Evolutionary conservation across 1,140 invertebrate genomes (phyloP).

Genomic region (Zeugodacus cucurbitae): DNA sequence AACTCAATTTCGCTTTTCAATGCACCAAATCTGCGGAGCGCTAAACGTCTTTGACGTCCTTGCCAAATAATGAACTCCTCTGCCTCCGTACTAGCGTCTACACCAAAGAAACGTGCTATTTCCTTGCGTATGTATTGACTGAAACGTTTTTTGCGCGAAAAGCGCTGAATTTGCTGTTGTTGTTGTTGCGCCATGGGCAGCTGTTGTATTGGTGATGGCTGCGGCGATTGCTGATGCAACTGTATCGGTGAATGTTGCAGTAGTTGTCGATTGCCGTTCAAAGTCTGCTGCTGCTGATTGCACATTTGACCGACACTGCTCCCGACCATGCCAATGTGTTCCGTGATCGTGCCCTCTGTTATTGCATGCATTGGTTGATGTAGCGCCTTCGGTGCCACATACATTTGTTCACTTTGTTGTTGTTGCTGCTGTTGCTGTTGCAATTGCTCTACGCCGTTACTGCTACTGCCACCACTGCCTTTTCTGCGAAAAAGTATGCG

Average conservation of each 20-base stretch:
- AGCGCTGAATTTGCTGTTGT: conserved; percentile 47
- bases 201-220: conserved; percentile 40
- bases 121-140: conserved; percentile 74
- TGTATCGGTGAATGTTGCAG: conserved; percentile 7
- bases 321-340: not conserved
- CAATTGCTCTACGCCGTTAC: not conserved
- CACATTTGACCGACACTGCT: not conserved
- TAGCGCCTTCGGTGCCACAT: conserved; percentile 40
- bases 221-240: conserved; percentile 49
- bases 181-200: conserved; percentile 21
- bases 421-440: conserved; percentile 28
- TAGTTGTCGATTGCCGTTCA: not conserved
- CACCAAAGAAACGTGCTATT: conserved; percentile 78
- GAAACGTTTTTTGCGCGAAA: conserved; percentile 61
- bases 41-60: conserved; percentile 75
- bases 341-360: not conserved
- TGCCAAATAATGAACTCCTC: conserved; percentile 75
- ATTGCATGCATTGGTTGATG: not conserved
- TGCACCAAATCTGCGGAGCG: conserved; percentile 63
- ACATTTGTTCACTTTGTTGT: conserved; percentile 43
- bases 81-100: conserved; percentile 74
- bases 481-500: not conserved
- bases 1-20: conserved; percentile 50
- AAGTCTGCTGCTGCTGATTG: not conserved
- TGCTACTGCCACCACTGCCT: not conserved